Evolutionary conservation across 2,797 vertebrate genomes (phyloP), one percentile per base, ranked within the genome.

Genomic region (Poecilia gillii): DNA sequence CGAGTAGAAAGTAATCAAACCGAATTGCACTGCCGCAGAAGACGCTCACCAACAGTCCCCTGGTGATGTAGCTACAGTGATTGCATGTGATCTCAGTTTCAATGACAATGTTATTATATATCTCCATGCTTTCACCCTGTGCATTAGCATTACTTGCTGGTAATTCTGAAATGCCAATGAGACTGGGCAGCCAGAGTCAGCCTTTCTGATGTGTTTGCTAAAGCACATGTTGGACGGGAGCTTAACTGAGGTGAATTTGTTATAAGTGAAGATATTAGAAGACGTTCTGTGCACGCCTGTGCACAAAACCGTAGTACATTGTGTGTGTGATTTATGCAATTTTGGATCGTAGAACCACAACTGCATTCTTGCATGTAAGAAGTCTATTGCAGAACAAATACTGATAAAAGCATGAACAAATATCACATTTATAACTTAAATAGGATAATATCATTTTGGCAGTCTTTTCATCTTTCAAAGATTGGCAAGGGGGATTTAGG

Each of bases 1-100:
- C n/a, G 53, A 92, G 83, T 72, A 77, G 75, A 84, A 80, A 75
- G 76, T 78, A 92, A 90, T 91, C 81, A 89, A 80, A 85, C 55
- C 47, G 74, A 85, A 91, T 88, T 86, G 84, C 89, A 78, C 4
- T 76, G 83, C 73, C 83, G 85, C 64, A 77, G 84, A 84, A 90
- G 80, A 89, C 76, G 59, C 72, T 84, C 79, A 73, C 53, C 79
- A 84, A 74, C 75, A 72, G 78, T 82, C 84, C 81, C 84, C 79
- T 86, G 90, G 87, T 88, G 88, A 81, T 79, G 84, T 72, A 82
- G 77, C 81, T 71, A 57, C 79, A 74, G 79, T 86, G 80, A 90
- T 85, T 90, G 87, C 82, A 74, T 79, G 86, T 88, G 89, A 87
- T 88, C 84, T 84, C 74, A 47, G 68, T 81, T 84, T 82, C 84